A percentile compares a stretch with the other conserved stretches of the same genome.
phyloP scores from a whole-genome alignment of 2,888 invertebrate genomes.

The Himalopsyche tibetana region DNA sequence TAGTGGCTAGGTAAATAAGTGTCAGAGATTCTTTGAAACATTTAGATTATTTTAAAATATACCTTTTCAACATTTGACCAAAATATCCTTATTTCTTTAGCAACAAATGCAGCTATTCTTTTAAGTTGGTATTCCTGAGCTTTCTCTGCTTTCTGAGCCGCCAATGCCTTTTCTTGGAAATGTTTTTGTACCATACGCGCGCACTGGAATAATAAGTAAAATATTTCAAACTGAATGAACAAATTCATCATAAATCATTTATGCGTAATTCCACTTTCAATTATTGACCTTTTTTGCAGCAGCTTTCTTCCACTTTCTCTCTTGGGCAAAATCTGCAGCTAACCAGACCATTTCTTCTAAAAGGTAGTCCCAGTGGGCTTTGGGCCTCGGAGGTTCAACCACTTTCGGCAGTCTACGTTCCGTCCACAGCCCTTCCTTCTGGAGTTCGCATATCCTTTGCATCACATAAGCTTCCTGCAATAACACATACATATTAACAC shows the following conservation, averaged over 20 bases:
- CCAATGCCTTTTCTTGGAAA: constrained; percentile 92
- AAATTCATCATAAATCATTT: constrained; percentile 37
- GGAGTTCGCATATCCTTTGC: constrained; percentile 92
- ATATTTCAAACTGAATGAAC: constrained; percentile 22
- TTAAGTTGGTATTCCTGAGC: constrained; percentile 91
- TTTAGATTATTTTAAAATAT: constrained; percentile 12
- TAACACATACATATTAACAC: neutral
- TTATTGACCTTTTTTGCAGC: constrained; percentile 88
- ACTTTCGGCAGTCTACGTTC: constrained; percentile 94
- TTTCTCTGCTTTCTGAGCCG: constrained; percentile 93
- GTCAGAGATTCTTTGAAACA: neutral
- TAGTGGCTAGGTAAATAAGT: neutral
- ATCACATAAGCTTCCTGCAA: constrained; percentile 93
- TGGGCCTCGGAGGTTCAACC: constrained; percentile 91
- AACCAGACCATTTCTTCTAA: constrained; percentile 99
- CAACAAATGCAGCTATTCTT: constrained; percentile 91
- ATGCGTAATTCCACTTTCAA: too few relatives aligned
- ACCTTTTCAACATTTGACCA: constrained; percentile 98
- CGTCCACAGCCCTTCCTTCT: constrained; percentile 96
- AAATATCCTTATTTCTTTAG: constrained; percentile 95
- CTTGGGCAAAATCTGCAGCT: constrained; percentile 97
- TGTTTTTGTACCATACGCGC: constrained; percentile 94
- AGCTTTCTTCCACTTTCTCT: constrained; percentile 98
- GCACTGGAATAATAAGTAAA: constrained; percentile 76
- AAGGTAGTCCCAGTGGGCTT: constrained; percentile 99